These are phyloP conservation scores for Trichopria drosophilae DNA, from an alignment of 2,888 invertebrate species.

Conservation along the genomic window DNA sequence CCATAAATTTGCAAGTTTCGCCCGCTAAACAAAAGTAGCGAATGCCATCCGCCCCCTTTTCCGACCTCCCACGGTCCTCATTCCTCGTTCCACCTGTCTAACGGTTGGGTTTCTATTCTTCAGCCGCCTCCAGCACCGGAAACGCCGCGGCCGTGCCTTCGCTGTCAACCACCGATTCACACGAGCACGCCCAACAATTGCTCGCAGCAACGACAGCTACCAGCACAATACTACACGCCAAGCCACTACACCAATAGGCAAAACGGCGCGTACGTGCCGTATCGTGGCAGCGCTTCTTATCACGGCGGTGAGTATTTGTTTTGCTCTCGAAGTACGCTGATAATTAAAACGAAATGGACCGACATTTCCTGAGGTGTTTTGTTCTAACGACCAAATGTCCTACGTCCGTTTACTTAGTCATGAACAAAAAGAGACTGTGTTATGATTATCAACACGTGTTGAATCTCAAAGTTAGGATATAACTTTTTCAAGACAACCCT, in stretches of 20 bases:
- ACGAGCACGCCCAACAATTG: constrained; percentile 50
- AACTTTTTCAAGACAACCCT: too few species aligned
- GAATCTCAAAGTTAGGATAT: too few species aligned
- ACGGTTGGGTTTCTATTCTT: constrained; percentile 22
- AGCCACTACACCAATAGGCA: constrained; percentile 48
- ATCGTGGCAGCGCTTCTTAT: constrained; percentile 47
- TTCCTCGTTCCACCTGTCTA: not conserved
- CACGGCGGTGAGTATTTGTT: constrained; percentile 49
- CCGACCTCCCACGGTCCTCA: not conserved
- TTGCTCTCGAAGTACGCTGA: constrained; percentile 1
- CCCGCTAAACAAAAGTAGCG: too few species aligned
- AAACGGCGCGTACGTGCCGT: constrained; percentile 43
- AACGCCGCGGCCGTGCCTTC: constrained; percentile 50
- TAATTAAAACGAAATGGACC: too few species aligned
- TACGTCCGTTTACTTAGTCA: too few species aligned
- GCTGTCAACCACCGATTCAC: constrained; percentile 51
- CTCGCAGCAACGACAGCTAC: constrained; percentile 42
- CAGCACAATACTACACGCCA: constrained; percentile 52
- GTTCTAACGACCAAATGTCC: too few species aligned
- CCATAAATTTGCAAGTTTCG: too few species aligned
- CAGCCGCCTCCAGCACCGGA: constrained; percentile 44
- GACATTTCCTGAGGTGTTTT: too few species aligned
- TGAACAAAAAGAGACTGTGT: too few species aligned
- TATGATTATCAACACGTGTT: too few species aligned
- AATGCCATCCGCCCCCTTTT: not conserved